phyloP scores from a whole-genome alignment of 2,888 invertebrate species.

The Zygaena filipendulae region DNA sequence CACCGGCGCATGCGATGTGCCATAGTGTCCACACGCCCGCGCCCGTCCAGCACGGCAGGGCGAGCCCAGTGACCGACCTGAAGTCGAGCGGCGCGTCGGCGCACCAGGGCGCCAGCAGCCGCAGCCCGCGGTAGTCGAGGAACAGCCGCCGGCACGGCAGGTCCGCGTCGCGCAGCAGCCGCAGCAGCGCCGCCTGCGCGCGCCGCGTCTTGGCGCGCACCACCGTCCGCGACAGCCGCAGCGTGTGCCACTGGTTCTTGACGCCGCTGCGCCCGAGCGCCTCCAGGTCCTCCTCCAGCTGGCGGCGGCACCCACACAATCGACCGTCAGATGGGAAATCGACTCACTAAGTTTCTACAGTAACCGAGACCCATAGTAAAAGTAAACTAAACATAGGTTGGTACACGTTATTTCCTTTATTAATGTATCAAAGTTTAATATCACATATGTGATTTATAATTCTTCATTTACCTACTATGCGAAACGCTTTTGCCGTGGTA shows the following conservation, averaged over 20 bases:
- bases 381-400: too few relatives aligned
- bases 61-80: too few relatives aligned
- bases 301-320: too few relatives aligned
- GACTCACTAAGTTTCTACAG: too few relatives aligned
- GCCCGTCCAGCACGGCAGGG: too few relatives aligned
- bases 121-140: constrained; percentile 92
- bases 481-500: too few relatives aligned
- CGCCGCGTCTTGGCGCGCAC: constrained; percentile 88
- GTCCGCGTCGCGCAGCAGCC: constrained; percentile 82
- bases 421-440: too few relatives aligned
- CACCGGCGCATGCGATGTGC: too few relatives aligned
- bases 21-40: too few relatives aligned
- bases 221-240: constrained; percentile 90
- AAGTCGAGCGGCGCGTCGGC: constrained; percentile 72
- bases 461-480: too few relatives aligned
- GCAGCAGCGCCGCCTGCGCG: constrained; percentile 79
- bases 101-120: constrained; percentile 94
- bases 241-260: constrained; percentile 89
- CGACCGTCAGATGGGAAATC: background rate
- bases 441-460: too few relatives aligned
- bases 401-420: too few relatives aligned
- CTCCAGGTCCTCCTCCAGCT: constrained; percentile 91
- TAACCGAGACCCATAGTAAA: background rate
- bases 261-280: constrained; percentile 81
- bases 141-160: constrained; percentile 87